Evolutionary conservation across 1,140 invertebrate genomes (phyloP), one percentile per base, ranked within the genome.

Genomic region (Solenopsis fugax): DNA sequence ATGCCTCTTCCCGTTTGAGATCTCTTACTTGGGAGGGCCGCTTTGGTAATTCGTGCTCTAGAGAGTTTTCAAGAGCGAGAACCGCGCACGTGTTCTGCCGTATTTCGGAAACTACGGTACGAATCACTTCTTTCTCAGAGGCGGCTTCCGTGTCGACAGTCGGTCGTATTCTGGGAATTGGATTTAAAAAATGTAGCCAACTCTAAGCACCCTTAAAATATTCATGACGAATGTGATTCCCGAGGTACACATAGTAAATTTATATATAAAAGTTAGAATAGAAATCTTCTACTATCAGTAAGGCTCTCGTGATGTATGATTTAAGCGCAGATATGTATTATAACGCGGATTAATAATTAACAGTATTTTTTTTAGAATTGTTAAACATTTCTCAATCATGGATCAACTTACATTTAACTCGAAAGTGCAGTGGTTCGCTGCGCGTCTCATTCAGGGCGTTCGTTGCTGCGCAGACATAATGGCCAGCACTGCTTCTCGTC

Each of bases 331-430:
- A 9, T 16, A 48, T 21, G 21, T n/a, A n/a, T n/a, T n/a, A n/a
- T n/a, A n/a, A n/a, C 21, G 37, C 10, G 16, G 21, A n/a, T n/a
- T 24, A 21, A 54, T 29, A 12, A 5, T 13, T 65, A 12, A 29
- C 9, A 41, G 16, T 41, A 41, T 24, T 3, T 21, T 24, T 12
- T 37, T 13, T 65, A 41, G 0, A 4, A 0, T 9, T 21, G 2
- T 48, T 48, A 4, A 24, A 48, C 48, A 48, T 48, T 48, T 69
- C 16, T 24, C 4, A 37, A 37, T 69, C 12, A 21, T 4, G 34
- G 2, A 18, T 24, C 37, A 72, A 96, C 96, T 96, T 95, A 96
- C 96, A 97, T 95, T 96, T 97, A n/a, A 97, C 96, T 58, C 96
- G 95, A 81, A 97, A 95, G 67, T 95, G 93, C 21, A 97, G 95